phyloP scores from a whole-genome alignment of 2,113 vertebrate species.

The Chascanopsetta lugubris region DNA sequence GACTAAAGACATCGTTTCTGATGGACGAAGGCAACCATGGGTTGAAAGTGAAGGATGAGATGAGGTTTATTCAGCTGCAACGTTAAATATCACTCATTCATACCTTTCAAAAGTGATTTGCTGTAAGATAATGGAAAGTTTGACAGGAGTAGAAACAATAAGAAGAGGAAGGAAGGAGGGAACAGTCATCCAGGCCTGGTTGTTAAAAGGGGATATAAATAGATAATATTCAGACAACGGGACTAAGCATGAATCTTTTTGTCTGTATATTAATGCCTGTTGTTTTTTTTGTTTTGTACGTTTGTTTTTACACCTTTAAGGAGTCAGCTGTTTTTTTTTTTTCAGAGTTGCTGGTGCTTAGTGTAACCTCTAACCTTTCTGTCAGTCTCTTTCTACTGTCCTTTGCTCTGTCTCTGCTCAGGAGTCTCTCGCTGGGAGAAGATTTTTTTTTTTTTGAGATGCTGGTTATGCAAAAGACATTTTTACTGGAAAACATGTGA shows the following conservation, averaged over 20 bases:
- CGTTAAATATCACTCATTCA: too few relatives aligned
- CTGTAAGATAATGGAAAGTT: neutral
- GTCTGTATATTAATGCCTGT: constrained; percentile 22
- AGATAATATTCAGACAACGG: neutral
- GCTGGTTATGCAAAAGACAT: neutral
- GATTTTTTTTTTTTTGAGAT: neutral
- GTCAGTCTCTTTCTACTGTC: constrained; percentile 25
- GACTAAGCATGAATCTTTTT: constrained; percentile 1
- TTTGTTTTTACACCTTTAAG: constrained; percentile 9
- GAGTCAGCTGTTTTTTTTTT: constrained; percentile 18
- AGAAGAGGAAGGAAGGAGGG: neutral
- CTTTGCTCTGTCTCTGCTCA: constrained; percentile 36
- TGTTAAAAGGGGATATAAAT: neutral
- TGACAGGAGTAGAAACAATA: neutral
- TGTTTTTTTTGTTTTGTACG: constrained; percentile 18
- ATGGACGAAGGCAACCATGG: too few relatives aligned
- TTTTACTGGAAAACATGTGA: neutral
- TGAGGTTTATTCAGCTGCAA: too few relatives aligned
- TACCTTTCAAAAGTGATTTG: neutral
- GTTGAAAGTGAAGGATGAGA: too few relatives aligned
- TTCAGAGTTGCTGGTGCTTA: constrained; percentile 11
- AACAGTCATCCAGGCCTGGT: neutral
- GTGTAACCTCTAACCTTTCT: constrained; percentile 36
- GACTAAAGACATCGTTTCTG: too few relatives aligned
- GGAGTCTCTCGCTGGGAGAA: constrained; percentile 16